phyloP scores from a whole-genome alignment of 2,888 invertebrate genomes.

The Leucophenga montana region DNA sequence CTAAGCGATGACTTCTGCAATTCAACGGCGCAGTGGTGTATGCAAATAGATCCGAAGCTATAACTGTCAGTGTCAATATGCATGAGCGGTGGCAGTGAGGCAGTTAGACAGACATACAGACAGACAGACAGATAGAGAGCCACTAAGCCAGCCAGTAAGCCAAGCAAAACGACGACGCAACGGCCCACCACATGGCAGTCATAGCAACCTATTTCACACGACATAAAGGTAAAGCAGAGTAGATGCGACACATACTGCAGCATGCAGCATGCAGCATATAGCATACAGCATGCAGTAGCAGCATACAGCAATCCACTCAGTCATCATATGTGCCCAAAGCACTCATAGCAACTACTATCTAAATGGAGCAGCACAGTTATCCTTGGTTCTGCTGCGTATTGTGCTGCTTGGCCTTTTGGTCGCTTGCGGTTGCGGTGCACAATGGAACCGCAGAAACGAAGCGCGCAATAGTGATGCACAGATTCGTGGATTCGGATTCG shows the following conservation, averaged over 20 bases:
- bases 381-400: not conserved
- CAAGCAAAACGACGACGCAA: no score
- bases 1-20: constrained; percentile 11
- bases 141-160: no score
- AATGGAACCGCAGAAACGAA: not conserved
- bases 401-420: not conserved
- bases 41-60: constrained; percentile 56
- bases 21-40: not conserved
- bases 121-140: no score
- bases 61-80: constrained; percentile 63
- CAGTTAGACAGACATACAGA: no score
- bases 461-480: no score
- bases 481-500: no score
- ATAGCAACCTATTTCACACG: constrained; percentile 1
- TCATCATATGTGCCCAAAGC: no score
- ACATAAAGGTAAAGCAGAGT: not conserved
- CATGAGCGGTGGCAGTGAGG: constrained; percentile 10
- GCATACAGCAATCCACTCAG: no score
- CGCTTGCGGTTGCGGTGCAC: not conserved
- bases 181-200: not conserved
- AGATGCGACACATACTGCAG: not conserved
- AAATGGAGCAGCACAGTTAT: constrained; percentile 12
- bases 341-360: no score
- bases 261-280: no score
- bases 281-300: no score